Conservation (phyloP, 2,888 invertebrate species). For the Lasioglossum pauxillum region DNA sequence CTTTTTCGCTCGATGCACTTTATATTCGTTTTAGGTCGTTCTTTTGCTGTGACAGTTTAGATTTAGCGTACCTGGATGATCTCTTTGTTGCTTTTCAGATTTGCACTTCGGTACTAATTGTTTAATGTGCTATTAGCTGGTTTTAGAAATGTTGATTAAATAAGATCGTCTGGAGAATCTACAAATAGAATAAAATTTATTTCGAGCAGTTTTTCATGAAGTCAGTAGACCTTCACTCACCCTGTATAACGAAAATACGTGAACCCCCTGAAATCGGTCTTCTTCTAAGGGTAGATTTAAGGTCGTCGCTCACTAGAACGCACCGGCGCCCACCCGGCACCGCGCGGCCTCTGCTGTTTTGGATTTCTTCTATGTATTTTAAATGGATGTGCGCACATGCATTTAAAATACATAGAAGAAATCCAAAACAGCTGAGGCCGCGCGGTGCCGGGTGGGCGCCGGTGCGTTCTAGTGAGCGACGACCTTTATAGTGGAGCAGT, state of each 20-base stretch:
- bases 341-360: too few relatives aligned
- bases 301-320: too few relatives aligned
- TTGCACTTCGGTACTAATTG: not conserved
- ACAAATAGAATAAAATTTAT: not conserved
- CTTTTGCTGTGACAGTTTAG: not conserved
- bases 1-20: not conserved
- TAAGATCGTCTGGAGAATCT: not conserved
- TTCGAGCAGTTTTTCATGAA: not conserved
- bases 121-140: not conserved
- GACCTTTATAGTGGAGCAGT: too few relatives aligned
- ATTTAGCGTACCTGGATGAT: not conserved
- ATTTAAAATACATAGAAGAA: too few relatives aligned
- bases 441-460: too few relatives aligned
- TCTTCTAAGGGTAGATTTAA: too few relatives aligned
- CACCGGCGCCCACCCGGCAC: too few relatives aligned
- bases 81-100: not conserved
- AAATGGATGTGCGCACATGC: too few relatives aligned
- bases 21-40: not conserved
- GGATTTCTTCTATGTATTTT: too few relatives aligned
- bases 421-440: too few relatives aligned
- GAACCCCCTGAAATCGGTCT: not conserved
- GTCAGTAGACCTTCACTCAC: not conserved
- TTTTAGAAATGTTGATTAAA: not conserved
- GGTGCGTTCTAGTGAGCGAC: too few relatives aligned
- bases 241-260: not conserved